Base-by-base conservation (phyloP, 37 sponge, comb jelly and placozoan genomes). In the Beroe ovata region DNA sequence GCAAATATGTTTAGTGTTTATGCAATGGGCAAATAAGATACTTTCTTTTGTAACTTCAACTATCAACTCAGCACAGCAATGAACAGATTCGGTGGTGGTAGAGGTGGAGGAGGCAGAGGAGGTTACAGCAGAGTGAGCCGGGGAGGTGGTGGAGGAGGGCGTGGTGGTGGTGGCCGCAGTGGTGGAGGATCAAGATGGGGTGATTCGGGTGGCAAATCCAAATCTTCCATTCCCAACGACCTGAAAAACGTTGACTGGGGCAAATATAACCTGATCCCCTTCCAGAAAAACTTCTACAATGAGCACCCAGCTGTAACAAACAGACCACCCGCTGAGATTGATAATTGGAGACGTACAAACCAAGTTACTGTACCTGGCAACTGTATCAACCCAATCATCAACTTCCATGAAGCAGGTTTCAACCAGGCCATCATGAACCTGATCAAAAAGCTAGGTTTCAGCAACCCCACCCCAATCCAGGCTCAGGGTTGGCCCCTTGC, bases 401-500 rank as follows among this genome's bases (percentile, higher is more conserved):
- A 91, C 30, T 94, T 97, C 91, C 90, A 92, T 33, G 98, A 97
- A 54, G 94, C 95, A 0, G 39, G 81, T 25, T 95, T 95, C 61
- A 77, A 77, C 95, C 97, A 33, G 84, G 91, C 91, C 84, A 91
- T 97, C 34, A 72, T 92, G 60, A 90, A 77, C n/a, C 61, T 42
- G 0, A 60, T 97, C 39, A 72, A 58, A 60, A 91, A 71, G 21
- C 92, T 92, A 35, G 93, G 94, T 0, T 95, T 95, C 84, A 71
- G 32, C 0, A 92, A 92, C 36, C 99, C 99, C 0, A 97, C 99
- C 39, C 91, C 96, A 8, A 97, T 97, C 39, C 99, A 97, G 88
- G 93, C 95, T 22, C 93, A 97, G 92, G 93, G 94, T 64, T 97
- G 99, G 99, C 96, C 99, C 8, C 89, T 97, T 84, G 99, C 96